Evolutionary conservation across 2,797 vertebrate species (phyloP).

Genomic region (Cheirogaleus major): DNA sequence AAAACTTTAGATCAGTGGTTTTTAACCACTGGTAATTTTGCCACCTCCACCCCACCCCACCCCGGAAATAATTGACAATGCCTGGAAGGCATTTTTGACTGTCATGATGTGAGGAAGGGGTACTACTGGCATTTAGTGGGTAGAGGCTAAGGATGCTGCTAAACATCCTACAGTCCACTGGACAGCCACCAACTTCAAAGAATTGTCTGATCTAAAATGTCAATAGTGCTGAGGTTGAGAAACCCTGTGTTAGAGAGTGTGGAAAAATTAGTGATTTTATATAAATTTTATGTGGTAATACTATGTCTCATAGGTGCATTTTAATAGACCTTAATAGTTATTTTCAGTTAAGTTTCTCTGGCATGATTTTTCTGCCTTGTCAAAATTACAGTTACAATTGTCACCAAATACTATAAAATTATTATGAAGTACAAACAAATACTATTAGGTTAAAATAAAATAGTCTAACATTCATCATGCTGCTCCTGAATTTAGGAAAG

Average conservation of each 20-base stretch:
- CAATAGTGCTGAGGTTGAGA: background rate
- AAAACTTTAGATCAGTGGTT: background rate
- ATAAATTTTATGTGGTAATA: background rate
- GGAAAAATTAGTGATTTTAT: background rate
- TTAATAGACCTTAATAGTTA: slow-evolving; percentile 1
- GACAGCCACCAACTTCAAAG: background rate
- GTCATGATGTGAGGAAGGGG: background rate
- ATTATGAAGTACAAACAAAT: background rate
- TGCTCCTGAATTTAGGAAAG: background rate
- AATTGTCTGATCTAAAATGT: background rate
- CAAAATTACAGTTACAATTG: background rate
- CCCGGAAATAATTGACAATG: background rate
- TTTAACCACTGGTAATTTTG: background rate
- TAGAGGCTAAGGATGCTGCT: background rate
- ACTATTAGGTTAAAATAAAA: slow-evolving; percentile 36
- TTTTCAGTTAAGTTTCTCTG: background rate
- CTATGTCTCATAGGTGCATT: background rate
- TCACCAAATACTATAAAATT: background rate
- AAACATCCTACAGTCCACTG: background rate
- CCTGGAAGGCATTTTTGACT: background rate
- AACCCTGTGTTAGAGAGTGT: background rate
- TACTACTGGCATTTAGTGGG: background rate
- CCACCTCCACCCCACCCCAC: no score
- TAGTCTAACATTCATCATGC: background rate
- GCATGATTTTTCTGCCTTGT: background rate